These are phyloP conservation scores for Gymnogyps californianus DNA, from an alignment of 2,113 vertebrate species.

Conservation along the genomic window DNA sequence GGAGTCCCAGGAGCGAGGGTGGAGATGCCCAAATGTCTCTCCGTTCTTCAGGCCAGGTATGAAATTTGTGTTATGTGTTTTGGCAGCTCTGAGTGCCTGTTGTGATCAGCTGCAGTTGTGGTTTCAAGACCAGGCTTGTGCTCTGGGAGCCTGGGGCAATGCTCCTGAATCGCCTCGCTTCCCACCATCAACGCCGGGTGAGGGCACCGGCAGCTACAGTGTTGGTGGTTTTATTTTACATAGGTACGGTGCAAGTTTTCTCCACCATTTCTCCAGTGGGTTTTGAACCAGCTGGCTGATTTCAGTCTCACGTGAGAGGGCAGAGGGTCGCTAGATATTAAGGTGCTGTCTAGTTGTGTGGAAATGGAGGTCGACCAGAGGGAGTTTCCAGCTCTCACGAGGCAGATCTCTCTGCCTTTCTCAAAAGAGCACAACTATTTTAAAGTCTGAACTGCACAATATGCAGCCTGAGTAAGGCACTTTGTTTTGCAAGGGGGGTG, in stretches of 20 bases:
- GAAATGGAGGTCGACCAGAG: background rate
- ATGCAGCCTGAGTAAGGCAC: background rate
- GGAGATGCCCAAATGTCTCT: background rate
- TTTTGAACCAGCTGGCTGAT: background rate
- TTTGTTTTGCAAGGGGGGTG: background rate
- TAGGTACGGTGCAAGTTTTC: background rate
- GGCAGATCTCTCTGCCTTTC: background rate
- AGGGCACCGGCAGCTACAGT: background rate
- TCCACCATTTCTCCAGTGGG: background rate
- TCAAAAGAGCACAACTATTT: background rate
- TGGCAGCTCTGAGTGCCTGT: background rate
- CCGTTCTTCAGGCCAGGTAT: background rate
- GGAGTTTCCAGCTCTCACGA: background rate
- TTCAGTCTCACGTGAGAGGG: background rate
- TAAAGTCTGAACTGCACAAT: background rate
- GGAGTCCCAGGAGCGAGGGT: background rate
- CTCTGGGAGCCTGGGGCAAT: background rate
- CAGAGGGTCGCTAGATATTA: background rate
- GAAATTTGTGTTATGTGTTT: background rate
- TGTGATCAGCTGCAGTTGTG: background rate
- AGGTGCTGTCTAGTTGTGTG: background rate
- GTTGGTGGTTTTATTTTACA: background rate
- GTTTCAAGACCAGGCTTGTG: background rate
- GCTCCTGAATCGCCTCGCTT: background rate
- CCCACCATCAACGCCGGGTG: rapidly evolving